Conservation (phyloP, 2,797 vertebrate species). For the Chromobotia macracanthus region DNA sequence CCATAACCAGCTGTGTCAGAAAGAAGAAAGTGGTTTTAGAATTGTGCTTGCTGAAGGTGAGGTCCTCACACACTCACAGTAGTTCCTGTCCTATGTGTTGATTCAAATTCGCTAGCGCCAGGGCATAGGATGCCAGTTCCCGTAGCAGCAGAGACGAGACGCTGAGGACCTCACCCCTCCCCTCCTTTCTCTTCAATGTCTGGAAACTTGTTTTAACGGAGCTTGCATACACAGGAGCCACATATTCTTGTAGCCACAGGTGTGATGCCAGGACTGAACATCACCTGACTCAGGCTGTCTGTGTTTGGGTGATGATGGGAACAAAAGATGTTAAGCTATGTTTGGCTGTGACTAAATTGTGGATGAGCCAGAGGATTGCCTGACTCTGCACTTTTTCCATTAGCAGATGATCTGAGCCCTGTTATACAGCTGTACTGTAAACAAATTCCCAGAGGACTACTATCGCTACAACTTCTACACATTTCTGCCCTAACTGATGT, state of each 20-base stretch:
- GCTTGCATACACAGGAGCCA: slow-evolving; percentile 20
- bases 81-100: slow-evolving; percentile 47
- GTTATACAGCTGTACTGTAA: slow-evolving; percentile 27
- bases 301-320: background rate
- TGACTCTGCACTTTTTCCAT: slow-evolving; percentile 23
- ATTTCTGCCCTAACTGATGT: slow-evolving; percentile 21
- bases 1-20: slow-evolving; percentile 23
- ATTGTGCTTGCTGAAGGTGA: slow-evolving; percentile 23
- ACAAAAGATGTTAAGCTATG: slow-evolving; percentile 29
- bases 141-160: slow-evolving; percentile 35
- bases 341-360: slow-evolving; percentile 30
- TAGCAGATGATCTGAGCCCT: slow-evolving; percentile 31
- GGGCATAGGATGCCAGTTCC: slow-evolving; percentile 45
- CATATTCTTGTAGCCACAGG: slow-evolving; percentile 14
- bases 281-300: slow-evolving; percentile 1
- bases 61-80: slow-evolving; percentile 31
- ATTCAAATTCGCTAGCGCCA: slow-evolving; percentile 27
- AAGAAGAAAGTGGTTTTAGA: slow-evolving; percentile 37
- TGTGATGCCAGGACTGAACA: slow-evolving; percentile 22
- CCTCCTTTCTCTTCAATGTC: slow-evolving; percentile 36
- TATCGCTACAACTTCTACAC: slow-evolving; percentile 12
- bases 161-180: slow-evolving; percentile 37
- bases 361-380: slow-evolving; percentile 22
- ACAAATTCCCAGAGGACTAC: slow-evolving; percentile 20
- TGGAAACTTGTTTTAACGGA: slow-evolving; percentile 31